Evolutionary conservation across 2,888 invertebrate genomes (phyloP).

Genomic region (Seira musarum): DNA sequence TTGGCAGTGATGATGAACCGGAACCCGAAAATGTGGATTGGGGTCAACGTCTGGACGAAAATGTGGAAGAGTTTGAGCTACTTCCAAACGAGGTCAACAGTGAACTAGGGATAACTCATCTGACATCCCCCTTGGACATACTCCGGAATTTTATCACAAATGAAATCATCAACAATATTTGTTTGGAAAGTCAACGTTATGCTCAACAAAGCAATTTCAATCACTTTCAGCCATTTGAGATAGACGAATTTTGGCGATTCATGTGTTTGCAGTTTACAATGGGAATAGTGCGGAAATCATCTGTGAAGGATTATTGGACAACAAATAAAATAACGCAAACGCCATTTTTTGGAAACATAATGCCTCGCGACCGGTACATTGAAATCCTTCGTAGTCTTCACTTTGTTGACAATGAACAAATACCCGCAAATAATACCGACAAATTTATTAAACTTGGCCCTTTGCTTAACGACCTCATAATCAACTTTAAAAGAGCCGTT

Average conservation of each 20-base stretch:
- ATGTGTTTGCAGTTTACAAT: conserved; percentile 40
- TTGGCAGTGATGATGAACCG: too few species aligned
- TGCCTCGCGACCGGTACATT: conserved; percentile 54
- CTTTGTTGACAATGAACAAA: conserved; percentile 21
- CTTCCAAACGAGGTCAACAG: too few species aligned
- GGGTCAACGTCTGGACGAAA: too few species aligned
- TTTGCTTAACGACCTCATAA: conserved; percentile 22
- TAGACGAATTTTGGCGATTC: conserved; percentile 49
- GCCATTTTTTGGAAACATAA: conserved; percentile 45
- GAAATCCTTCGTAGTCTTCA: conserved; percentile 42
- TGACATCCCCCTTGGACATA: too few species aligned
- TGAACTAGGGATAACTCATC: too few species aligned
- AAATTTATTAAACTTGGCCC: conserved; percentile 51
- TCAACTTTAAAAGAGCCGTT: conserved; percentile 21
- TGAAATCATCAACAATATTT: conserved; percentile 12
- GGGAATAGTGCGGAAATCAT: conserved; percentile 47
- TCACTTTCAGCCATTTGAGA: conserved; percentile 16
- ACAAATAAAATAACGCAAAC: conserved; percentile 26
- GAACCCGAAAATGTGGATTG: too few species aligned
- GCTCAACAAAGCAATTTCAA: conserved; percentile 5
- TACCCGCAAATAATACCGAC: not conserved
- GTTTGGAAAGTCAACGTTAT: conserved; percentile 26
- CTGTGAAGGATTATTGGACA: conserved; percentile 49
- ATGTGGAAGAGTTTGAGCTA: too few species aligned
- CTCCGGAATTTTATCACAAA: conserved; percentile 22